Evolutionary conservation across 2,888 invertebrate genomes (phyloP).

Genomic region (Mantis religiosa): DNA sequence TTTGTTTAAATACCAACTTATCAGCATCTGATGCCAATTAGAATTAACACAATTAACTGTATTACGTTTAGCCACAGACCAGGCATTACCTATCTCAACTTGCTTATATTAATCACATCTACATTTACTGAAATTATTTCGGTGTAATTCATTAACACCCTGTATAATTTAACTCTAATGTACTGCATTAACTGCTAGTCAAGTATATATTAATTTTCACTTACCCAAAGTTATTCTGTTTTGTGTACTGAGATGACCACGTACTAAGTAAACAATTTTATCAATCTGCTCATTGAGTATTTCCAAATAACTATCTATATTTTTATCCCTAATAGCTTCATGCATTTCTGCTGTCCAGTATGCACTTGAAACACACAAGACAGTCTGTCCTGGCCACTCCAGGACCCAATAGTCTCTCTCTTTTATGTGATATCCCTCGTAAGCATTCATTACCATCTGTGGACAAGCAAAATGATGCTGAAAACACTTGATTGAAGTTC

Average conservation of each 20-base stretch:
- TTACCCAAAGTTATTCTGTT: slow-evolving; percentile 82
- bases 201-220: background rate
- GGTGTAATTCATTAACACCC: no score
- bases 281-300: slow-evolving; percentile 73
- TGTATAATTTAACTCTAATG: no score
- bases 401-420: slow-evolving; percentile 76
- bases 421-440: slow-evolving; percentile 64
- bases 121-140: no score
- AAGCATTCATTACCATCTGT: slow-evolving; percentile 61
- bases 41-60: no score
- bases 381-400: slow-evolving; percentile 89
- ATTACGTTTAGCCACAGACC: no score
- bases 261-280: slow-evolving; percentile 77
- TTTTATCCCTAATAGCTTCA: slow-evolving; percentile 60
- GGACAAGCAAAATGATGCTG: background rate
- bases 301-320: slow-evolving; percentile 61
- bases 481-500: no score
- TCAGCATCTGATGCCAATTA: no score
- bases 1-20: no score
- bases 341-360: slow-evolving; percentile 92
- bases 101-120: no score
- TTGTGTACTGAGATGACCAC: slow-evolving; percentile 80
- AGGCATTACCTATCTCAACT: no score
- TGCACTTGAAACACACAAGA: slow-evolving; percentile 77
- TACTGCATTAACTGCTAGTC: no score